Conservation (phyloP, 92 coral and sea anemone species). For the Phymanthus crucifer region DNA sequence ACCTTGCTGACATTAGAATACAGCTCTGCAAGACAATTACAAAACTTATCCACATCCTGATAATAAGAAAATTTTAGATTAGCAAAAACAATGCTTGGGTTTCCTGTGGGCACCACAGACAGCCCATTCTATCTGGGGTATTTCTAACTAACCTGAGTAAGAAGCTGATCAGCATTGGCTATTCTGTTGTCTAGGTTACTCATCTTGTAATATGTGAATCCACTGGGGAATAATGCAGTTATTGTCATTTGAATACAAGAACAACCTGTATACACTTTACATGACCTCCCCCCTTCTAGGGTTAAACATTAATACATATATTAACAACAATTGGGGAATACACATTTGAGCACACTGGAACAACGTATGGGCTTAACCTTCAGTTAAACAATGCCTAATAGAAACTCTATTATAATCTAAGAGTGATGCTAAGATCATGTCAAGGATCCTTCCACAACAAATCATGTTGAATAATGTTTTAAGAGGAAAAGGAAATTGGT, state of each 20-base stretch:
- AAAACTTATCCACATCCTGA: conserved; percentile 98
- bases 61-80: background rate
- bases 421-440: too few species aligned
- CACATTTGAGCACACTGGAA: too few species aligned
- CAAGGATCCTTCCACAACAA: too few species aligned
- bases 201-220: conserved; percentile 90
- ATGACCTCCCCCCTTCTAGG: too few species aligned
- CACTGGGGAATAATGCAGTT: conserved; percentile 45
- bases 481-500: background rate
- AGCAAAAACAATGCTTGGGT: background rate
- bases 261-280: too few species aligned
- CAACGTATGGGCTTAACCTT: too few species aligned
- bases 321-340: too few species aligned
- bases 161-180: conserved; percentile 96
- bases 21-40: conserved; percentile 90
- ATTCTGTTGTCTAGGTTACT: conserved; percentile 94
- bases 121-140: background rate
- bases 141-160: conserved; percentile 80
- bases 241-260: too few species aligned
- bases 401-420: too few species aligned
- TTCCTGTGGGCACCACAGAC: background rate
- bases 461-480: background rate
- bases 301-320: too few species aligned
- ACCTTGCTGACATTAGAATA: conserved; percentile 98
- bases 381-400: too few species aligned